These are phyloP conservation scores for Eclectus roratus DNA, from an alignment of 2,113 vertebrate species.

Conservation along the genomic window DNA sequence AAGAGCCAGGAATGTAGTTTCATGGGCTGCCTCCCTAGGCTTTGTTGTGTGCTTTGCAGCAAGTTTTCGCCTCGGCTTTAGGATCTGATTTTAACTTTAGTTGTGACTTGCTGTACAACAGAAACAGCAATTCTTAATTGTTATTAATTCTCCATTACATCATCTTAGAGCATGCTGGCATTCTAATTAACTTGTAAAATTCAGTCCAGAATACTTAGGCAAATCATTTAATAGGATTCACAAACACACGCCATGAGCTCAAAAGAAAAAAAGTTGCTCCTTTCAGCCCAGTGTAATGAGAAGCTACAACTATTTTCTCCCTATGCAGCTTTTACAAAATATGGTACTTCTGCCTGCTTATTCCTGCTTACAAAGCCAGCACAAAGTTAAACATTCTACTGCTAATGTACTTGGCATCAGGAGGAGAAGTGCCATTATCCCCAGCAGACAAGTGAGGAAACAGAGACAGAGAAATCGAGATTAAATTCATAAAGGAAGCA, in stretches of 20 bases:
- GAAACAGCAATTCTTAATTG: background rate
- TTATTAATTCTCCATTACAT: background rate
- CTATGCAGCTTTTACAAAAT: background rate
- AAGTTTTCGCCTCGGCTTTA: background rate
- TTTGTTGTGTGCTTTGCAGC: background rate
- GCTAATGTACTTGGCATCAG: constrained; percentile 25
- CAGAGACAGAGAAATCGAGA: background rate
- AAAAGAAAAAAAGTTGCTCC: background rate
- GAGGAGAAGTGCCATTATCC: constrained; percentile 24
- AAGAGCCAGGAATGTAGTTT: background rate
- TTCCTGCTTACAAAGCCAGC: background rate
- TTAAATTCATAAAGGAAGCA: constrained; percentile 5
- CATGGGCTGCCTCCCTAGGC: background rate
- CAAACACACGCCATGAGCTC: background rate
- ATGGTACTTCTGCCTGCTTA: background rate
- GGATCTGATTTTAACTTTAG: background rate
- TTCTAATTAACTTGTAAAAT: constrained; percentile 23
- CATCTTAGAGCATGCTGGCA: background rate
- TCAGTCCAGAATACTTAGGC: background rate
- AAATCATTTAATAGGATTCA: constrained; percentile 3
- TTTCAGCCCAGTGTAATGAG: background rate
- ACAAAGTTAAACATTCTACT: background rate
- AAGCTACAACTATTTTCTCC: background rate
- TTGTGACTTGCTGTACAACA: background rate
- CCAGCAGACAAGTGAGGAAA: constrained; percentile 9